Percentiles rank a stretch among this genome's conserved stretches.
These are phyloP conservation scores for Ecdyonurus torrentis DNA, from an alignment of 2,888 invertebrate genomes.

Conservation along the genomic window DNA sequence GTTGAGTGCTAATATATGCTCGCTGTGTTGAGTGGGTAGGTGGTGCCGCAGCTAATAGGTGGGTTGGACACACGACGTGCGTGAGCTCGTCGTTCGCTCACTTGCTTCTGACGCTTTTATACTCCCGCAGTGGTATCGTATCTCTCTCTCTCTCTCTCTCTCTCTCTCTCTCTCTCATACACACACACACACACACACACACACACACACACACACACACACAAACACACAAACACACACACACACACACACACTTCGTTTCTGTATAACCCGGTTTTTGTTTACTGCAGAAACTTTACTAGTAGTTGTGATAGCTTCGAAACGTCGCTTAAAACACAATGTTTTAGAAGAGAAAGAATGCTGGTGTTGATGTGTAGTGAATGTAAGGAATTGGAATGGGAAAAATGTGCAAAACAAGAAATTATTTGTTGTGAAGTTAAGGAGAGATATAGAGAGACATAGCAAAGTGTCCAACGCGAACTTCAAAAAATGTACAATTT, in stretches of 20 bases:
- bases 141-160: neutral
- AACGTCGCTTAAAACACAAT: no score
- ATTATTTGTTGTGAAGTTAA: neutral
- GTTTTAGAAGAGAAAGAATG: neutral
- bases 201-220: neutral
- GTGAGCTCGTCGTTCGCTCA: neutral
- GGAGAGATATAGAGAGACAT: neutral
- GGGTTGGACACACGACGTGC: no score
- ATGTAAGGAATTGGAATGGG: neutral
- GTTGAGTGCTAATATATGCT: neutral
- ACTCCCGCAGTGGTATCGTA: neutral
- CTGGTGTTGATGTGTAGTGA: no score
- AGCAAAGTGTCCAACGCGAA: no score
- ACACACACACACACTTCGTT: neutral
- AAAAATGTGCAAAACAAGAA: neutral
- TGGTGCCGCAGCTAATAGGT: neutral
- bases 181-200: neutral
- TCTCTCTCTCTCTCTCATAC: neutral
- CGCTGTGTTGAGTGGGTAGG: neutral
- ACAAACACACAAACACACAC: neutral
- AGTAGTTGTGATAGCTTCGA: neutral
- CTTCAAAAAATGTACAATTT: no score
- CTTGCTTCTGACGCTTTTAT: neutral
- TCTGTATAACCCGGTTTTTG: neutral
- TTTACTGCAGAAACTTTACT: neutral